Evolutionary conservation across 2,888 invertebrate genomes (phyloP).

Genomic region (Automeris io): DNA sequence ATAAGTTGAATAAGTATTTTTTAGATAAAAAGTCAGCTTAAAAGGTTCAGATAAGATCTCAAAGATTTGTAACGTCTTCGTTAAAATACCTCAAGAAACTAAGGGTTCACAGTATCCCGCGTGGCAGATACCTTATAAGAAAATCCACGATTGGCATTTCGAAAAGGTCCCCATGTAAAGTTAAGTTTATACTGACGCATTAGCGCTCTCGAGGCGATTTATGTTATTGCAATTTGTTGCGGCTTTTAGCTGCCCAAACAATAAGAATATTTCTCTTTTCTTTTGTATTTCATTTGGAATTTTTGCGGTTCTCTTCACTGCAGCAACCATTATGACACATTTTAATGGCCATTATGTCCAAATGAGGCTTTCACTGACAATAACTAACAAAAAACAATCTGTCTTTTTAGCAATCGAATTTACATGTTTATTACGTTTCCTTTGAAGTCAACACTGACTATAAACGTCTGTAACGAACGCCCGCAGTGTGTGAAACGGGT

Average conservation of each 20-base stretch:
- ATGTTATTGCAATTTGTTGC: not conserved
- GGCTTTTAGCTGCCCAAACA: too few species aligned
- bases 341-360: too few species aligned
- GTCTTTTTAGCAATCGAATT: too few species aligned
- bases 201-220: not conserved
- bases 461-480: not conserved
- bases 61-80: slow-evolving; percentile 22
- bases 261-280: too few species aligned
- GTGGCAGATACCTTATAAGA: slow-evolving; percentile 13
- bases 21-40: too few species aligned
- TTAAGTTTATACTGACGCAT: not conserved
- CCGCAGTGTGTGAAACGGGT: not conserved
- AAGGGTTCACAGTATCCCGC: slow-evolving; percentile 16
- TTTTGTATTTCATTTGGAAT: too few species aligned
- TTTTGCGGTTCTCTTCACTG: too few species aligned
- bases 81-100: slow-evolving; percentile 25
- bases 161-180: slow-evolving; percentile 19
- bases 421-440: too few species aligned
- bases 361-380: too few species aligned
- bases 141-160: slow-evolving; percentile 21
- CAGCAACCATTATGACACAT: too few species aligned
- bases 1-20: not conserved
- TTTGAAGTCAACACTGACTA: not conserved
- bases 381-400: not conserved
- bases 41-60: not conserved